Evolutionary conservation across 2,888 invertebrate genomes (phyloP).

Genomic region (Cybosia mesomella): DNA sequence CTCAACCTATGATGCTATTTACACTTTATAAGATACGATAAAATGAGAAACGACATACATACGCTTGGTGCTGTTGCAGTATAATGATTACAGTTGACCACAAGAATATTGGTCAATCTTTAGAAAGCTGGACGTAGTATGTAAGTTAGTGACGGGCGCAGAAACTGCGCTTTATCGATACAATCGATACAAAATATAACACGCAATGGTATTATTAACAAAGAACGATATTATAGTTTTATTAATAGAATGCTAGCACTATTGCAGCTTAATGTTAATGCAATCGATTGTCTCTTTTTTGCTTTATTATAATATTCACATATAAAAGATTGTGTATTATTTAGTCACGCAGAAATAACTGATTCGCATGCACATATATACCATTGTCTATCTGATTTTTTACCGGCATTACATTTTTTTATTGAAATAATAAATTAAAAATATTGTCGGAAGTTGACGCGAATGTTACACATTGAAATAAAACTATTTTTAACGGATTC

Average conservation of each 20-base stretch:
- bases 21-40: not conserved
- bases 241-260: too few species aligned
- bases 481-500: too few species aligned
- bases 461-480: too few species aligned
- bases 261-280: too few species aligned
- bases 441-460: too few species aligned
- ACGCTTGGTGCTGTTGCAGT: slow-evolving; percentile 11
- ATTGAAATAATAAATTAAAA: too few species aligned
- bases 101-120: slow-evolving; percentile 67
- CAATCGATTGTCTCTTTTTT: not conserved
- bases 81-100: slow-evolving; percentile 11
- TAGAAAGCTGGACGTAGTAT: slow-evolving; percentile 64
- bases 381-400: too few species aligned
- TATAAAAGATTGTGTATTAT: too few species aligned
- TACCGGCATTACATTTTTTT: too few species aligned
- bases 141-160: slow-evolving; percentile 46
- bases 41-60: not conserved
- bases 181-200: not conserved
- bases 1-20: not conserved
- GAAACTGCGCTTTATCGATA: slow-evolving; percentile 35
- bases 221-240: too few species aligned
- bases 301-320: not conserved
- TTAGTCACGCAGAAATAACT: too few species aligned
- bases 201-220: not conserved
- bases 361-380: too few species aligned